Base-by-base conservation (phyloP, 1,140 invertebrate genomes). In the Hypothenemus hampei region DNA sequence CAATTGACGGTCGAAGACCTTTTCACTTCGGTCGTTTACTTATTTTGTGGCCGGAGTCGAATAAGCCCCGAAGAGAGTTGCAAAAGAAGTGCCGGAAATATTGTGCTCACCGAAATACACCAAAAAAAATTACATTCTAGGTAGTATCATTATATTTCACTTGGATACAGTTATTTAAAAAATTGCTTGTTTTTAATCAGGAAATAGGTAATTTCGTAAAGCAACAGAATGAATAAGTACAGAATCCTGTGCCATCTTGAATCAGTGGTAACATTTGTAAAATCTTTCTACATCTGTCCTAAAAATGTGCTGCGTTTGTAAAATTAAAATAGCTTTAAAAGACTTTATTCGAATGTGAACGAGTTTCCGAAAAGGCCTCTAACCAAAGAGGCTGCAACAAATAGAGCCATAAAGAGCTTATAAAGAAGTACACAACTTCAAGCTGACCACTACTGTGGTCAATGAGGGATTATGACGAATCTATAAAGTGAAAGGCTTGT, bases 1-100 rank as follows among this genome's bases (percentile, higher is more conserved):
- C 66, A 66, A 58, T 51, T 59, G 61, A 53, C 63, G 69, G 69
- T 68, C 68, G 60, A 60, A 57, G 65, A 67, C 64, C 69, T 59
- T 47, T 13, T 19, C 20, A 49, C 50, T 29, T 43, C 61, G 67
- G 67, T 69, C 67, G 62, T 70, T 70, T 69, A 68, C 68, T 65
- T 49, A 57, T 55, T 55, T 55, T 33, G 52, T 55, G 44, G 51
- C 36, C 33, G 53, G 31, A 53, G 29, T 44, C 40, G 40, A 35
- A 33, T 7, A 47, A 33, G 26, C 22, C 40, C 52, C 10, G 40
- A 24, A 19, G 37, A 51, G 36, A 37, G 19, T 55, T 46, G 40
- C 40, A 55, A 55, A 37, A 53, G 40, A 53, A 53, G 26, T 53
- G 31, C 40, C 50, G 50, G 50, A 53, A 53, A 53, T 26, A 45